Evolutionary conservation across 2,113 vertebrate genomes (phyloP).

Genomic region (Dipodomys stephensi): DNA sequence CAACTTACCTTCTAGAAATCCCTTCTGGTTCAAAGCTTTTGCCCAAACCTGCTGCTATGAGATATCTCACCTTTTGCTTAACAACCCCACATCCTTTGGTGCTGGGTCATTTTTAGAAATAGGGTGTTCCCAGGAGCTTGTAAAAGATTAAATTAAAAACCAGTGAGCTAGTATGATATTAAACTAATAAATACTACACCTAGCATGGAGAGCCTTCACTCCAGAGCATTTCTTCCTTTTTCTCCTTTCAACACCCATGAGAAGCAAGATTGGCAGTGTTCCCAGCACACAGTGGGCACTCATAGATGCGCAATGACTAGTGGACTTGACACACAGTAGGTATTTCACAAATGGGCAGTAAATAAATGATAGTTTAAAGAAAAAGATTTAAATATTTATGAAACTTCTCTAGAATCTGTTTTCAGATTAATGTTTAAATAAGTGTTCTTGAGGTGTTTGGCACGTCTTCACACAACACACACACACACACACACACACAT

Average conservation of each 20-base stretch:
- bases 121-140: slow-evolving; percentile 66
- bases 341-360: not conserved
- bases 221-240: not conserved
- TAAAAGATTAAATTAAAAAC: slow-evolving; percentile 82
- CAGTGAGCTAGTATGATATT: slow-evolving; percentile 78
- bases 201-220: slow-evolving; percentile 7
- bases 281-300: not conserved
- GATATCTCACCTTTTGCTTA: slow-evolving; percentile 56
- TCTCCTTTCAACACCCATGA: not conserved
- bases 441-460: not conserved
- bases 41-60: not conserved
- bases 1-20: not conserved
- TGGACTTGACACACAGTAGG: not conserved
- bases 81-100: slow-evolving; percentile 46
- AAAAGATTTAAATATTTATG: not conserved
- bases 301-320: not conserved
- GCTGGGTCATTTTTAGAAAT: slow-evolving; percentile 71
- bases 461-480: too few species aligned
- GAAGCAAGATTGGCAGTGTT: not conserved
- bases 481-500: too few species aligned
- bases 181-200: slow-evolving; percentile 84
- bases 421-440: slow-evolving; percentile 48
- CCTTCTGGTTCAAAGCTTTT: not conserved
- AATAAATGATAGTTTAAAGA: not conserved
- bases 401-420: slow-evolving; percentile 20